Percentiles rank a stretch among this genome's conserved stretches.
Evolutionary conservation across 2,113 vertebrate genomes (phyloP).

Genomic region (Myrmophylax atrothorax): DNA sequence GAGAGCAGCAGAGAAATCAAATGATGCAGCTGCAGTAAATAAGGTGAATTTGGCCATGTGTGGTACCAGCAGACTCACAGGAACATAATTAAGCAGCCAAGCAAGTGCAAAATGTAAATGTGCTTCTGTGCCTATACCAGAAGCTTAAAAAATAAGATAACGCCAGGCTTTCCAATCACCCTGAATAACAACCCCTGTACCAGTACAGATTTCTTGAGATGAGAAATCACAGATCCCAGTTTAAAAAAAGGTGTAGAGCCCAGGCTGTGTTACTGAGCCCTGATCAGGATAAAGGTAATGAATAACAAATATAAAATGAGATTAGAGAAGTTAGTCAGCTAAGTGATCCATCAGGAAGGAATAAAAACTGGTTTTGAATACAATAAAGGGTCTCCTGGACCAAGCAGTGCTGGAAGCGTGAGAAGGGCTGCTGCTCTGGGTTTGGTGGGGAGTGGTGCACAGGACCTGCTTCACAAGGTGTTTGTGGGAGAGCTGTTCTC

Average conservation of each 20-base stretch:
- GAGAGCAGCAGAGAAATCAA: not conserved
- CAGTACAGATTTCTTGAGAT: not conserved
- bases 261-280: not conserved
- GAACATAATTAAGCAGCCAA: not conserved
- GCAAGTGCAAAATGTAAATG: not conserved
- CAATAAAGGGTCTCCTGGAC: not conserved
- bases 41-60: not conserved
- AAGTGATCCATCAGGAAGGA: not conserved
- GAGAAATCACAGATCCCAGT: not conserved
- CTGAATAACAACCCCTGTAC: not conserved
- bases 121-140: not conserved
- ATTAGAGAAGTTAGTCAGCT: not conserved
- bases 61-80: not conserved
- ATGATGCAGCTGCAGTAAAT: not conserved
- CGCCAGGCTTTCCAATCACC: not conserved
- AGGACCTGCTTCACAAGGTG: slow-evolving; percentile 59
- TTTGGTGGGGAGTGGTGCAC: not conserved
- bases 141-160: not conserved
- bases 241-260: not conserved
- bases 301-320: not conserved
- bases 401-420: not conserved
- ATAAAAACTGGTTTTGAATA: not conserved
- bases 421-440: not conserved
- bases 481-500: slow-evolving; percentile 56
- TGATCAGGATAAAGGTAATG: not conserved